phyloP scores from a whole-genome alignment of 2,888 invertebrate genomes.

The Dicycla oo region DNA sequence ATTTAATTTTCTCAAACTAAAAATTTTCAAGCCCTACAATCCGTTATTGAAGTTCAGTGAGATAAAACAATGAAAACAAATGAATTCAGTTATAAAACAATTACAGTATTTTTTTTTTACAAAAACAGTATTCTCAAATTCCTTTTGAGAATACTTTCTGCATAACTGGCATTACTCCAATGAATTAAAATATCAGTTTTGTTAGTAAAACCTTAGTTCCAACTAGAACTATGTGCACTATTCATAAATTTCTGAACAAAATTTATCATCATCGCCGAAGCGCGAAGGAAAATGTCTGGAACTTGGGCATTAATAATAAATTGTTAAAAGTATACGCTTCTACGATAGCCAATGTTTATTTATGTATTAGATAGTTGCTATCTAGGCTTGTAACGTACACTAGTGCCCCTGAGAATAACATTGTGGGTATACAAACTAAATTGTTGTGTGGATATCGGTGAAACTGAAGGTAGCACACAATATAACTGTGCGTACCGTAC shows the following conservation, averaged over 20 bases:
- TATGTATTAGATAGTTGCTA: conserved; percentile 37
- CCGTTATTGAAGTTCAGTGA: not conserved
- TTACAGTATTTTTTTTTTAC: no score
- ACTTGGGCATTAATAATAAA: conserved; percentile 56
- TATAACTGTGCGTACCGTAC: not conserved
- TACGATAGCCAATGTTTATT: conserved; percentile 46
- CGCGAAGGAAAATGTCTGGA: conserved; percentile 49
- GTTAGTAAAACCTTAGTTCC: not conserved
- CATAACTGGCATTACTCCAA: conserved; percentile 5
- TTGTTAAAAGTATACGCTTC: conserved; percentile 49
- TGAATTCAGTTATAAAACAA: not conserved
- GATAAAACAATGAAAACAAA: conserved; percentile 9
- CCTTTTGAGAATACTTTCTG: conserved; percentile 11
- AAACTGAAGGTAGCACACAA: not conserved
- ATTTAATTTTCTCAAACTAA: not conserved
- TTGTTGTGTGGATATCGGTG: no score
- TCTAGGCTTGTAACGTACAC: conserved; percentile 14
- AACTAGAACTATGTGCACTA: conserved; percentile 31
- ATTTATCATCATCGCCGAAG: conserved; percentile 46
- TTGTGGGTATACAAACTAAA: not conserved
- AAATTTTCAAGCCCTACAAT: not conserved
- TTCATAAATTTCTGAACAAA: conserved; percentile 54
- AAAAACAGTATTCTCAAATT: no score
- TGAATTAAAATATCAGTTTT: conserved; percentile 23
- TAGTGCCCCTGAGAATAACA: not conserved